These are phyloP conservation scores for Diaperis boleti DNA, from an alignment of 2,888 invertebrate genomes.

Conservation along the genomic window DNA sequence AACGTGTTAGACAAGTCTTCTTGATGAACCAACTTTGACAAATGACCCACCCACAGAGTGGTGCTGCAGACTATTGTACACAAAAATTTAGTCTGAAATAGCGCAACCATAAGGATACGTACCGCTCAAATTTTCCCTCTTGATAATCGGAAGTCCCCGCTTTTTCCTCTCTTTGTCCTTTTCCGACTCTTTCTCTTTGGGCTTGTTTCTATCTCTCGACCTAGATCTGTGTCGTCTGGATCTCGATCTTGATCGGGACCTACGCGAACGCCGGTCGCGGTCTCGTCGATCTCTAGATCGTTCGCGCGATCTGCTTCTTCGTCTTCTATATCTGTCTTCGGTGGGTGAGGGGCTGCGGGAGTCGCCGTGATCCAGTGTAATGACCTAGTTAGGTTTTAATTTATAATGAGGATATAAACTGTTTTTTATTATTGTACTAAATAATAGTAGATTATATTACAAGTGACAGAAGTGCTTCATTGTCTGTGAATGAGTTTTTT, in stretches of 20 bases:
- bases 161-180: slow-evolving; percentile 89
- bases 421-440: too few species aligned
- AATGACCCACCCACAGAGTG: slow-evolving; percentile 97
- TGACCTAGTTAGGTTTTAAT: slow-evolving; percentile 53
- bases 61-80: slow-evolving; percentile 78
- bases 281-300: slow-evolving; percentile 62
- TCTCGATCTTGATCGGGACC: slow-evolving; percentile 67
- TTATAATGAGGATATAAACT: slow-evolving; percentile 13
- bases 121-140: slow-evolving; percentile 91
- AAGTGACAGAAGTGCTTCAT: too few species aligned
- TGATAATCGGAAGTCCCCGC: slow-evolving; percentile 90
- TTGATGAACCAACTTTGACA: slow-evolving; percentile 94
- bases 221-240: slow-evolving; percentile 65
- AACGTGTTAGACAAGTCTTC: slow-evolving; percentile 94
- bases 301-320: slow-evolving; percentile 64
- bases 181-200: slow-evolving; percentile 83
- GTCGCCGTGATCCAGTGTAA: slow-evolving; percentile 70
- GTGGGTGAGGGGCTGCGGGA: slow-evolving; percentile 65
- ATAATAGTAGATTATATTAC: too few species aligned
- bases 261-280: slow-evolving; percentile 63
- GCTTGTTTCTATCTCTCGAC: slow-evolving; percentile 69
- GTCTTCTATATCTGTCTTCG: slow-evolving; percentile 64
- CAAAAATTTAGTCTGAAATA: too few species aligned
- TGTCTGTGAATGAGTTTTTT: too few species aligned
- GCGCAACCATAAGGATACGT: slow-evolving; percentile 58